Evolutionary conservation across 2,113 vertebrate species (phyloP).

Genomic region (Ceyx cyanopectus): DNA sequence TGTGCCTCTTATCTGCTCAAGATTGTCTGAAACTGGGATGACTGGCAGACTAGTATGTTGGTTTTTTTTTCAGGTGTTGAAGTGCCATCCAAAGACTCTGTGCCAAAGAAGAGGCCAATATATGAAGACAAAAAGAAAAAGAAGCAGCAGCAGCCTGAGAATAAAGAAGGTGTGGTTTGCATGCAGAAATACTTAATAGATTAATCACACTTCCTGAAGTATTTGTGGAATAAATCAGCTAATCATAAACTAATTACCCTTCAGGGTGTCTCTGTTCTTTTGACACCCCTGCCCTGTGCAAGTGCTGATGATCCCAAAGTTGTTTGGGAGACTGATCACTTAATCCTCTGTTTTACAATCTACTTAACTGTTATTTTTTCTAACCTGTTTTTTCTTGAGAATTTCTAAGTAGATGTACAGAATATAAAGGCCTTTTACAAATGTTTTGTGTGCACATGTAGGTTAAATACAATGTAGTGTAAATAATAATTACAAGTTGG

Average conservation of each 20-base stretch:
- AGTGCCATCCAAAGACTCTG: conserved; percentile 95
- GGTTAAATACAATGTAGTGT: background rate
- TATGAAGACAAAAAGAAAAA: conserved; percentile 96
- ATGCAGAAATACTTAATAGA: background rate
- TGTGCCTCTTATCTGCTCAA: background rate
- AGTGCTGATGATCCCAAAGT: background rate
- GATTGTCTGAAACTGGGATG: background rate
- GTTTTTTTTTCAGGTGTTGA: conserved; percentile 85
- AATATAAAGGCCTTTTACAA: background rate
- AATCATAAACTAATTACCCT: background rate
- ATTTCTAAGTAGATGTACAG: background rate
- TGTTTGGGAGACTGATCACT: background rate
- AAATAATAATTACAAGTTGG: background rate
- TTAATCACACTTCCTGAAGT: background rate
- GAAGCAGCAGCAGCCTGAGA: conserved; percentile 83
- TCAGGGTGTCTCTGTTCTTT: background rate
- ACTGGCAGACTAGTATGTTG: background rate
- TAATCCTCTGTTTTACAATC: background rate
- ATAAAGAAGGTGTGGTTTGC: conserved; percentile 85
- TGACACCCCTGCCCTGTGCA: background rate
- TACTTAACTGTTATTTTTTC: background rate
- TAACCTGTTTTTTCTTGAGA: background rate
- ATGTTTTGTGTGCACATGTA: background rate
- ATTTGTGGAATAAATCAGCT: background rate
- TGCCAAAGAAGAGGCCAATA: conserved; percentile 96